Evolutionary conservation across 2,797 vertebrate genomes (phyloP).

Genomic region (Atherinosoma microstoma): DNA sequence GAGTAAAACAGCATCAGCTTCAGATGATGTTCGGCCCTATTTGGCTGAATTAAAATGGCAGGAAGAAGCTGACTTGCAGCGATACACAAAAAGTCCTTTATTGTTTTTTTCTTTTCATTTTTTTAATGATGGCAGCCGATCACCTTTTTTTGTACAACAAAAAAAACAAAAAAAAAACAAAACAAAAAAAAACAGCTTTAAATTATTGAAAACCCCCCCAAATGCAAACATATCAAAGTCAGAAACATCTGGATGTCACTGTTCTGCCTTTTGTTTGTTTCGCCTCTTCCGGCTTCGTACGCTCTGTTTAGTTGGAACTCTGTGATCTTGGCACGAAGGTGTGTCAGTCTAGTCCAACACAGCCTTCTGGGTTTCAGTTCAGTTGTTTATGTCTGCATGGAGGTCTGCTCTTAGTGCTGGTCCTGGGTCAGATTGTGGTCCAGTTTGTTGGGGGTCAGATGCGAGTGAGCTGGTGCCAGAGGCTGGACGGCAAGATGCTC

Average conservation of each 20-base stretch:
- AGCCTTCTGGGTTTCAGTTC: conserved; percentile 66
- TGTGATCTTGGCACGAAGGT: conserved; percentile 84
- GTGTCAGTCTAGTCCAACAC: conserved; percentile 59
- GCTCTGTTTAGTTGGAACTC: conserved; percentile 75
- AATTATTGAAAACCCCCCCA: conserved; percentile 79
- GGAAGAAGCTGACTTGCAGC: conserved; percentile 74
- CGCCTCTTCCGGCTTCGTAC: conserved; percentile 70
- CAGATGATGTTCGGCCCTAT: too few species aligned
- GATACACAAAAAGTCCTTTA: conserved; percentile 92
- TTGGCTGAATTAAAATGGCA: neutral
- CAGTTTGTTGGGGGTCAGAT: conserved; percentile 81
- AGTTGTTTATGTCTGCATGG: conserved; percentile 48
- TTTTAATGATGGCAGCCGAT: conserved; percentile 90
- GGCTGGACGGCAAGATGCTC: conserved; percentile 96
- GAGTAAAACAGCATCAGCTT: too few species aligned
- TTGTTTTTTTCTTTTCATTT: conserved; percentile 84
- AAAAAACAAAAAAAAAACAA: conserved; percentile 87
- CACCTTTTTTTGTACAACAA: conserved; percentile 92
- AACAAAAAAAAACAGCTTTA: conserved; percentile 86
- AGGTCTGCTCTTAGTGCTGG: conserved; percentile 37
- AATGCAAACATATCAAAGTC: conserved; percentile 75
- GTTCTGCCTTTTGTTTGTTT: conserved; percentile 73
- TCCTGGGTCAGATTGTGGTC: conserved; percentile 21
- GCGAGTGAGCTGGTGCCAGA: conserved; percentile 98
- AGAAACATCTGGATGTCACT: conserved; percentile 57